Base-by-base conservation (phyloP, 2,888 invertebrate species). In the Lamproptera curius region DNA sequence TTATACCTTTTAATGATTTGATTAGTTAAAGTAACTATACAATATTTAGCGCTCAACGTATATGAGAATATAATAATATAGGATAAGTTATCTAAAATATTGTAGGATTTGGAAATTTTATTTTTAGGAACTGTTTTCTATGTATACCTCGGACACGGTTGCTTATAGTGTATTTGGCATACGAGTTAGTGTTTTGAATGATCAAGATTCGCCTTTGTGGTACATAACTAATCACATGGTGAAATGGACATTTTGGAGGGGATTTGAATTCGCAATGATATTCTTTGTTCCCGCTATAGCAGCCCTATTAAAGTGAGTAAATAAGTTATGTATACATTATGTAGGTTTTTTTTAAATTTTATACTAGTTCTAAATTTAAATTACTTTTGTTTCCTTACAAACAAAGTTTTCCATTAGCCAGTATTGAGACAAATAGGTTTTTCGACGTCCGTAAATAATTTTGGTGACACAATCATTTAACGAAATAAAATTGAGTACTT, bases 81-180 rank as follows among this genome's bases (percentile, higher is more conserved):
- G 8, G 8, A 23, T 23, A 6, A 8, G 5, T 23, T 23, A 23
- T 6, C 23, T 46, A 1, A 36, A 9, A 28, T 28, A 28, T 28
- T 10, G n/a, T 8, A 28, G 6, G 9, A 28, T 10, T 10, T 28
- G 6, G 28, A 28, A 28, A 28, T 28, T 10, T n/a, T 31, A 3
- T 31, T 37, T 54, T n/a, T 56, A 83, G 82, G 70, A 73, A 48
- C 34, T 82, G 20, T 81, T 81, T 56, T 74, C 78, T 0, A 81
- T 82, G 81, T 83, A 81, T 55, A 56, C 83, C 1, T 81, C 82
- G 0, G 82, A 83, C 48, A 82, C 80, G 0, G 76, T 83, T 1
- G 81, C 73, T 0, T 80, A 68, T 33, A 74, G 67, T 0, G 79
- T 74, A 9, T 83, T 83, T 15, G 83, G 83, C 0, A 61, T 83